Evolutionary conservation across 2,797 vertebrate species (phyloP), one percentile per base, ranked within the genome.

Genomic region (Eulemur mongoz): DNA sequence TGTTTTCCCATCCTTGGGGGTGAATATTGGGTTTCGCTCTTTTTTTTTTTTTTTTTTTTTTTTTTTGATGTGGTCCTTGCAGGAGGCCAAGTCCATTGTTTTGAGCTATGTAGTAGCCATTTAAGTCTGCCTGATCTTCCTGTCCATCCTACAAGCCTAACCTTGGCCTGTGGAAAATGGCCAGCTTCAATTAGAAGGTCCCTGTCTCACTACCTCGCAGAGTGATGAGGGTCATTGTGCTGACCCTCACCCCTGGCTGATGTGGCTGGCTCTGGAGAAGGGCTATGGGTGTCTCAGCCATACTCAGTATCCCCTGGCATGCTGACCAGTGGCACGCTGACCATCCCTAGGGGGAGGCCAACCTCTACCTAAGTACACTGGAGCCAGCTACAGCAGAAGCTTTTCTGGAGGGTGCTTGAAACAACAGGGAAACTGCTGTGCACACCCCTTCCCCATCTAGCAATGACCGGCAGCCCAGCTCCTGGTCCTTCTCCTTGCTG

Each of bases 21-120:
- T 95, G 69, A 85, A 94, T 35, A 50, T 59, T 54, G 72, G 63
- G 89, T 59, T 65, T n/a, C 32, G 63, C 73, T 86, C 86, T 63
- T 40, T 59, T 57, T 25, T 57, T 89, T 94, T 38, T 38, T 59
- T 57, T 25, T 57, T 89, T 94, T 38, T 38, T 18, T 52, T 52
- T 18, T 18, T 89, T 93, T 91, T 72, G 69, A 93, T 93, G 79
- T 94, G 67, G 54, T 92, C 63, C 72, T 90, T 82, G 11, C 14
- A 30, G 73, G 86, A 94, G 76, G 32, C 59, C 57, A 86, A 45
- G 20, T 61, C 30, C 59, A 50, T 81, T 78, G 89, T 93, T 97
- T 93, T 89, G 89, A 91, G 93, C 86, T 87, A 25, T 52, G 48
- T 45, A 3, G 15, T 61, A 50, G 20, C 35, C 15, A 6, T 73